Percentiles rank a stretch among this genome's conserved stretches.
phyloP scores from a whole-genome alignment of 2,888 invertebrate genomes.

The Arenicola marina region DNA sequence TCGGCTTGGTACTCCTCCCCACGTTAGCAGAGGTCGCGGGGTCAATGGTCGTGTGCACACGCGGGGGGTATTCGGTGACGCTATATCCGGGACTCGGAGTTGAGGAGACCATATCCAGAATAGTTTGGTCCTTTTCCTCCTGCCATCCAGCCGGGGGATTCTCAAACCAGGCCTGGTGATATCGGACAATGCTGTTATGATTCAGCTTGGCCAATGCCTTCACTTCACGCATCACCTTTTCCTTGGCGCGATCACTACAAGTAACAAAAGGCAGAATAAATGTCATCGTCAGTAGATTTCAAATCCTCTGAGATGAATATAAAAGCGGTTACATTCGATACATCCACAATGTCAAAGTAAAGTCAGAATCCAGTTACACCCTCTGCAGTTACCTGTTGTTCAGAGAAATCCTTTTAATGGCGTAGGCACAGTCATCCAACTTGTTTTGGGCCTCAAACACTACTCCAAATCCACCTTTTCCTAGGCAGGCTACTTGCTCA shows the following conservation, averaged over 20 bases:
- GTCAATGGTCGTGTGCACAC: background rate
- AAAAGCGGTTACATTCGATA: no score
- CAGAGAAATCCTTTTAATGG: conserved; percentile 89
- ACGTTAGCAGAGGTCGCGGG: no score
- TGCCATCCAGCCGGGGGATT: conserved; percentile 88
- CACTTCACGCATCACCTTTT: conserved; percentile 91
- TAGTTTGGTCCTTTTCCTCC: conserved; percentile 72
- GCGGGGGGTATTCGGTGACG: background rate
- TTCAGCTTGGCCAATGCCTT: conserved; percentile 92
- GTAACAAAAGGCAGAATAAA: no score
- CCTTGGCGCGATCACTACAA: conserved; percentile 76
- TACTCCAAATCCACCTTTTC: conserved; percentile 88
- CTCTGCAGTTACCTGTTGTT: conserved; percentile 69
- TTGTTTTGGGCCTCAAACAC: conserved; percentile 94
- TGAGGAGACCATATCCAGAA: conserved; percentile 3
- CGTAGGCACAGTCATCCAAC: conserved; percentile 91
- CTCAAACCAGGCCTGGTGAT: conserved; percentile 95
- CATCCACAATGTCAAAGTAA: no score
- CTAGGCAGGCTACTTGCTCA: conserved; percentile 60
- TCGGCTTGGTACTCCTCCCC: no score
- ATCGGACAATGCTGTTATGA: conserved; percentile 93
- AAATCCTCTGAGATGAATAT: no score
- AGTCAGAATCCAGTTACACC: no score
- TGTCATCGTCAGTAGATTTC: no score
- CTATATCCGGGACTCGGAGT: background rate